These are phyloP conservation scores for Orius laevigatus DNA, from an alignment of 1,140 invertebrate genomes.

Conservation along the genomic window DNA sequence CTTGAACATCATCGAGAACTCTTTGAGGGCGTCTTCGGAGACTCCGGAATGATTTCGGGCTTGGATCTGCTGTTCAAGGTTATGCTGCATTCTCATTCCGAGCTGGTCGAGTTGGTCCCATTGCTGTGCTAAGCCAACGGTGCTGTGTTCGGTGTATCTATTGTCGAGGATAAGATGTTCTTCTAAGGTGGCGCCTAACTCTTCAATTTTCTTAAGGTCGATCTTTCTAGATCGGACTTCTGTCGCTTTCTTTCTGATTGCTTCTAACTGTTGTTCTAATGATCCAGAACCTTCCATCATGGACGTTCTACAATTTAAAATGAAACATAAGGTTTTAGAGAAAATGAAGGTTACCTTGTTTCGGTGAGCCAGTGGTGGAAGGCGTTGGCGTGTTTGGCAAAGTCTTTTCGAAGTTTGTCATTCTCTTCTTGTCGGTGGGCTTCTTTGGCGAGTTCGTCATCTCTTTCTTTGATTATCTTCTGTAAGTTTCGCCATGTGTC, in stretches of 20 bases:
- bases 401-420: slow-evolving; percentile 93
- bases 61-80: slow-evolving; percentile 98
- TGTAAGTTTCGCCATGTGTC: slow-evolving; percentile 98
- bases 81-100: slow-evolving; percentile 99
- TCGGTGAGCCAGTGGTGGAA: slow-evolving; percentile 99
- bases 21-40: slow-evolving; percentile 94
- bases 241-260: slow-evolving; percentile 79
- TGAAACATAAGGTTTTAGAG: slow-evolving; percentile 1
- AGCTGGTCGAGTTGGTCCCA: slow-evolving; percentile 99
- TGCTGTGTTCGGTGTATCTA: slow-evolving; percentile 94
- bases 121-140: slow-evolving; percentile 93
- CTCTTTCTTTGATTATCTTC: slow-evolving; percentile 93
- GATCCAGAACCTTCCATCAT: slow-evolving; percentile 99
- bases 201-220: slow-evolving; percentile 93
- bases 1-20: slow-evolving; percentile 99
- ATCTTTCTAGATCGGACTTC: slow-evolving; percentile 83
- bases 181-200: slow-evolving; percentile 88
- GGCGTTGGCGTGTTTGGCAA: slow-evolving; percentile 93
- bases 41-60: slow-evolving; percentile 95
- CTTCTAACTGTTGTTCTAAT: slow-evolving; percentile 92
- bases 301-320: slow-evolving; percentile 51
- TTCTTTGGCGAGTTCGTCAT: slow-evolving; percentile 89
- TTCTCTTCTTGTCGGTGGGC: slow-evolving; percentile 96
- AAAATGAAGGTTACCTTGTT: slow-evolving; percentile 52
- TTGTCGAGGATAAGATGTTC: slow-evolving; percentile 97